Evolutionary conservation across 1,140 invertebrate genomes (phyloP).

Genomic region (Tenebrio molitor): DNA sequence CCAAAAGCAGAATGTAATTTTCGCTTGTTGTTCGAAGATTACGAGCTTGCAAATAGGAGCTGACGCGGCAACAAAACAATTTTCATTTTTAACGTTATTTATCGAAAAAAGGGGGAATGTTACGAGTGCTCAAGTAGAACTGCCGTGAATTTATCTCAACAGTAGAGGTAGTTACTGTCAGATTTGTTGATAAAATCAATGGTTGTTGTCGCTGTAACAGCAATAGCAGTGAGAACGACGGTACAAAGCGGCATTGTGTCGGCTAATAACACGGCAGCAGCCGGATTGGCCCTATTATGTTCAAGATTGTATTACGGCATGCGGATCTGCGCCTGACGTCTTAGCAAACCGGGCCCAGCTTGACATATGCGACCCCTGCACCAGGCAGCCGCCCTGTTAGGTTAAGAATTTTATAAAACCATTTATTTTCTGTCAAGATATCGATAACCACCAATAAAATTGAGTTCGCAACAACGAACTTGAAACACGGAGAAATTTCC

Average conservation of each 20-base stretch:
- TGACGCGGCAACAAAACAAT: slow-evolving; percentile 48
- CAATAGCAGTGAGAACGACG: slow-evolving; percentile 42
- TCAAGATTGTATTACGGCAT: slow-evolving; percentile 60
- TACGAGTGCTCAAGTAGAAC: too few relatives aligned
- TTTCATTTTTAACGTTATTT: slow-evolving; percentile 43
- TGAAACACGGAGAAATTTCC: too few relatives aligned
- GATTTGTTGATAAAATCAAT: slow-evolving; percentile 61
- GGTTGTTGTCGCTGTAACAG: slow-evolving; percentile 54
- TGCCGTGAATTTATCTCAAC: not conserved
- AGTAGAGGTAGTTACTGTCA: slow-evolving; percentile 41
- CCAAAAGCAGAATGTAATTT: slow-evolving; percentile 56
- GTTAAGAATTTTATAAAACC: slow-evolving; percentile 25
- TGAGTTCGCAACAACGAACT: not conserved
- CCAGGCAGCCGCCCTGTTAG: slow-evolving; percentile 30
- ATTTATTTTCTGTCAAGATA: slow-evolving; percentile 33
- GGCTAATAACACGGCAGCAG: slow-evolving; percentile 59
- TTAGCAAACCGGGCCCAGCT: slow-evolving; percentile 56
- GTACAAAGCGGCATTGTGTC: slow-evolving; percentile 57
- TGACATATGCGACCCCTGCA: slow-evolving; percentile 51
- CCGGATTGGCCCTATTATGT: slow-evolving; percentile 62
- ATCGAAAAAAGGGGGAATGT: not conserved
- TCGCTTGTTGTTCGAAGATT: slow-evolving; percentile 51
- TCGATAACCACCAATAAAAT: slow-evolving; percentile 23
- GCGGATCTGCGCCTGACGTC: slow-evolving; percentile 60
- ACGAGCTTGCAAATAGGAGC: slow-evolving; percentile 42